Evolutionary conservation across 1,140 invertebrate species (phyloP), one percentile per base, ranked within the genome.

Genomic region (Zaprionus ornatus): DNA sequence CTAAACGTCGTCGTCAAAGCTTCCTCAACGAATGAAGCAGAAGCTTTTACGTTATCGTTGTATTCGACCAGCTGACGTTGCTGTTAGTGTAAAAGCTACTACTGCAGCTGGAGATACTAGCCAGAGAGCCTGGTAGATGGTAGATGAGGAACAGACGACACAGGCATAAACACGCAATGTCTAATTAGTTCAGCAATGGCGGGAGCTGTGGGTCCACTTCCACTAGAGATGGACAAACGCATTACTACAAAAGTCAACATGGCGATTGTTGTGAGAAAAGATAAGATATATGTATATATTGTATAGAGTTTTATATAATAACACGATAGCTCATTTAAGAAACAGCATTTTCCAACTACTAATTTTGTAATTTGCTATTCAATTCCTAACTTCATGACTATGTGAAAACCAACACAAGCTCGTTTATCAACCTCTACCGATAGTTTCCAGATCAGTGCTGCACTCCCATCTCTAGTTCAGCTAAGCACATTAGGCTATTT

Each of bases 121-220:
- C n/a, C n/a, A 17, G 2, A 12, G 3, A 37, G 32, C 42, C 13
- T 15, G 23, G 15, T 3, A 50, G 12, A n/a, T 15, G 23, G 48
- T 10, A 52, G 54, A 27, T 45, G 48, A 35, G 48, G 25, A 42
- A 55, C 29, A 69, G 27, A 32, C 48, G 67, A 74, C 64, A 69
- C 64, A 63, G 69, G 62, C 83, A 77, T 77, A 82, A 88, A 88
- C 83, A 87, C 84, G 83, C 83, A 79, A 80, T 67, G 67, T 83
- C 84, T 87, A 87, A 87, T 87, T 87, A 88, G 83, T 88, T 88
- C 77, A 75, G 74, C 77, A 61, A 55, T 54, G 40, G 61, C 42
- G 65, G 69, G 37, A 35, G 72, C 63, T 65, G 57, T 42, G 29
- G 48, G 6, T 57, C n/a, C 37, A 32, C 19, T 17, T n/a, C 23